A percentile compares a stretch with the other conserved stretches of the same genome.
Conservation (phyloP, 2,797 vertebrate species). For the Hydrocynus forskahlii region DNA sequence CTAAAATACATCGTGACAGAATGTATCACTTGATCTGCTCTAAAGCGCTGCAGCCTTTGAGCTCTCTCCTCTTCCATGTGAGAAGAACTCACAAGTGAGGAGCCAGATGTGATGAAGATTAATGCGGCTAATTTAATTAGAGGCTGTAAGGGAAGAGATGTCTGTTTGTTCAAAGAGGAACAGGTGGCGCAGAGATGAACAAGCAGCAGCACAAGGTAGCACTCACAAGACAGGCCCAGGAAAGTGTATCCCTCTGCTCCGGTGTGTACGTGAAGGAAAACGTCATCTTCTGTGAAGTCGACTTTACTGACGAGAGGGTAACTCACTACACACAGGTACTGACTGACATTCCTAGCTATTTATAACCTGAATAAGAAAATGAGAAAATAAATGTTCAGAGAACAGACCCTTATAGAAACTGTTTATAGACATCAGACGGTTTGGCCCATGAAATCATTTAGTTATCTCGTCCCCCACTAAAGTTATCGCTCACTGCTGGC, state of each 20-base stretch:
- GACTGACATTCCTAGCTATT: background rate
- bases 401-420: too few relatives aligned
- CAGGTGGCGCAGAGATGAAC: constrained; percentile 51
- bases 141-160: constrained; percentile 46
- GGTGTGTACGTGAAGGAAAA: constrained; percentile 8
- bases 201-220: constrained; percentile 23
- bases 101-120: constrained; percentile 56
- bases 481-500: background rate
- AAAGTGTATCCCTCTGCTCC: constrained; percentile 11
- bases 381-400: too few relatives aligned
- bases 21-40: constrained; percentile 29
- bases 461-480: too few relatives aligned
- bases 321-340: background rate
- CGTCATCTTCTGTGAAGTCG: background rate
- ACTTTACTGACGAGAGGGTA: background rate
- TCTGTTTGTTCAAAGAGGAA: constrained; percentile 54
- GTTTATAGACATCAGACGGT: too few relatives aligned
- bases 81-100: constrained; percentile 34
- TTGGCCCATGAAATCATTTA: too few relatives aligned
- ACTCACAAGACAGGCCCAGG: constrained; percentile 22
- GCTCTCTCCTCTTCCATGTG: constrained; percentile 23
- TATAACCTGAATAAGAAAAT: too few relatives aligned
- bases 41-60: constrained; percentile 6
- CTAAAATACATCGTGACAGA: background rate
- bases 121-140: constrained; percentile 58